Evolutionary conservation across 2,888 invertebrate species (phyloP).

Genomic region (Gibbula magus): DNA sequence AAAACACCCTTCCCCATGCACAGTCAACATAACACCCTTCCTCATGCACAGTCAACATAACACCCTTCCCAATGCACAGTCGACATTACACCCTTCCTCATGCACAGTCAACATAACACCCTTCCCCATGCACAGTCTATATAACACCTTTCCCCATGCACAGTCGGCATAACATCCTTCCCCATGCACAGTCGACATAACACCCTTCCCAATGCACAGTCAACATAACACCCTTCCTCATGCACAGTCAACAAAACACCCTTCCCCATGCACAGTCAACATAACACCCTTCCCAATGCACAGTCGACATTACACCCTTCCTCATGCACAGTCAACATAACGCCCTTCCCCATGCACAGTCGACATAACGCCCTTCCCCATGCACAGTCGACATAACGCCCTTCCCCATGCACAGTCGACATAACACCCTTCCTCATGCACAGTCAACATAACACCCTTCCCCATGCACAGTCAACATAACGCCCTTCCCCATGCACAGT

Average conservation of each 20-base stretch:
- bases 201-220: not conserved
- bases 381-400: not conserved
- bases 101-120: not conserved
- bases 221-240: not conserved
- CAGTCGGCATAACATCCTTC: not conserved
- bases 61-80: not conserved
- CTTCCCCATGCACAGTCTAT: too few relatives aligned
- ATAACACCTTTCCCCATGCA: not conserved
- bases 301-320: not conserved
- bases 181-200: too few relatives aligned
- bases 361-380: not conserved
- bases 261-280: too few relatives aligned
- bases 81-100: not conserved
- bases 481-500: too few relatives aligned
- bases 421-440: too few relatives aligned
- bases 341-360: not conserved
- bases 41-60: too few relatives aligned
- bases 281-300: not conserved
- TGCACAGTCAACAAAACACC: not conserved
- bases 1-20: not conserved
- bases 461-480: not conserved
- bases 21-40: not conserved
- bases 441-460: not conserved
- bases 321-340: too few relatives aligned
- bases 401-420: not conserved